These are phyloP conservation scores for Tachystola acroxantha DNA, from an alignment of 2,888 invertebrate genomes.

Conservation along the genomic window DNA sequence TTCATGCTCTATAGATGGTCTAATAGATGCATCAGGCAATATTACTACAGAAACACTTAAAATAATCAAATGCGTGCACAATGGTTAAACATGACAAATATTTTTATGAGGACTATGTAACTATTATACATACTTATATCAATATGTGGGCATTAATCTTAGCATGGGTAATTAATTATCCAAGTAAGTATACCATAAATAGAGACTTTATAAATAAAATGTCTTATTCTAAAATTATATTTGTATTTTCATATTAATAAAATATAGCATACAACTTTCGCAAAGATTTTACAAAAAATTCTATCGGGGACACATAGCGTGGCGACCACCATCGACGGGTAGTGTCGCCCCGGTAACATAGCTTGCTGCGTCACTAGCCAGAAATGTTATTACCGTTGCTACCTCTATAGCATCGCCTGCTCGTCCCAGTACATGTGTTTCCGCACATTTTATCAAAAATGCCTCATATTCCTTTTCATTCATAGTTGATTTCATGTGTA, in stretches of 20 bases:
- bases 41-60: conserved; percentile 28
- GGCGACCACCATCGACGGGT: conserved; percentile 93
- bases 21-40: conserved; percentile 29
- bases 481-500: conserved; percentile 88
- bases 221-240: too few species aligned
- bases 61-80: conserved; percentile 27
- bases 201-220: too few species aligned
- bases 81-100: conserved; percentile 14
- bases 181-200: too few species aligned
- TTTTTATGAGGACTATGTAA: too few species aligned
- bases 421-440: conserved; percentile 93
- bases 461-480: conserved; percentile 85
- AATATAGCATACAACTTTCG: too few species aligned
- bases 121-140: too few species aligned
- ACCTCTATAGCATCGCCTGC: conserved; percentile 91
- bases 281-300: too few species aligned
- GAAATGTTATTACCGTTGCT: conserved; percentile 90
- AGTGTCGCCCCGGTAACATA: conserved; percentile 91
- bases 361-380: conserved; percentile 90
- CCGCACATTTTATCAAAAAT: conserved; percentile 89
- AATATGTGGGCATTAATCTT: too few species aligned
- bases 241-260: too few species aligned
- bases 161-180: too few species aligned
- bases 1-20: conserved; percentile 33
- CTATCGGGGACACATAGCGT: conserved; percentile 91